Conservation (phyloP, 2,113 vertebrate genomes). For the Platysteira castanea region DNA sequence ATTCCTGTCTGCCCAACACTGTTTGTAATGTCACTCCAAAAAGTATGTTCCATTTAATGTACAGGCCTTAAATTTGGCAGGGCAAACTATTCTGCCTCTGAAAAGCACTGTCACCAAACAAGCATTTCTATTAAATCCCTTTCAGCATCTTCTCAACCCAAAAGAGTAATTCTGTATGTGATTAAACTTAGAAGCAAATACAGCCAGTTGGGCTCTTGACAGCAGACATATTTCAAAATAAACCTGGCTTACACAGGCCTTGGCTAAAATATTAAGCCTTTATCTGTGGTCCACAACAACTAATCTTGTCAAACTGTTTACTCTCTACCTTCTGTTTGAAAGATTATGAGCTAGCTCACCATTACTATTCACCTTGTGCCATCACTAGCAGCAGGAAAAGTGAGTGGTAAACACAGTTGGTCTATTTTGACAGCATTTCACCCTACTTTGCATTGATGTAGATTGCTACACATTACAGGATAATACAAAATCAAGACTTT, state of each 20-base stretch:
- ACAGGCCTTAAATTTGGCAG: conserved; percentile 27
- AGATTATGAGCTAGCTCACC: conserved; percentile 50
- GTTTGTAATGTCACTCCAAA: conserved; percentile 32
- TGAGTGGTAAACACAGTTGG: conserved; percentile 19
- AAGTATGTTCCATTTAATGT: conserved; percentile 22
- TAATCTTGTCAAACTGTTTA: conserved; percentile 60
- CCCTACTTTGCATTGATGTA: neutral
- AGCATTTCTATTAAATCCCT: conserved; percentile 55
- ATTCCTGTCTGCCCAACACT: neutral
- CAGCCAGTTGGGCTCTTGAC: conserved; percentile 59
- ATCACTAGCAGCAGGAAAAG: conserved; percentile 32
- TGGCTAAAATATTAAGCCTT: conserved; percentile 65
- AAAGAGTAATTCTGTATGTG: conserved; percentile 52
- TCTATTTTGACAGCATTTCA: conserved; percentile 19
- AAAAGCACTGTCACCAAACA: conserved; percentile 41
- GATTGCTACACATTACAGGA: neutral
- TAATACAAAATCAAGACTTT: neutral
- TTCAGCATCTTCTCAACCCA: conserved; percentile 13
- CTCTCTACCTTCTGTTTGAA: conserved; percentile 38
- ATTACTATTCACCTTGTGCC: conserved; percentile 55
- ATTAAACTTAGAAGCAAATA: conserved; percentile 60
- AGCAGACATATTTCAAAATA: conserved; percentile 64
- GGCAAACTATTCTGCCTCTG: conserved; percentile 18
- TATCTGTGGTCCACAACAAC: conserved; percentile 58
- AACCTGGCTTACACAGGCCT: conserved; percentile 47